Evolutionary conservation across 2,113 vertebrate genomes (phyloP).

Genomic region (Melanocharis versteri): DNA sequence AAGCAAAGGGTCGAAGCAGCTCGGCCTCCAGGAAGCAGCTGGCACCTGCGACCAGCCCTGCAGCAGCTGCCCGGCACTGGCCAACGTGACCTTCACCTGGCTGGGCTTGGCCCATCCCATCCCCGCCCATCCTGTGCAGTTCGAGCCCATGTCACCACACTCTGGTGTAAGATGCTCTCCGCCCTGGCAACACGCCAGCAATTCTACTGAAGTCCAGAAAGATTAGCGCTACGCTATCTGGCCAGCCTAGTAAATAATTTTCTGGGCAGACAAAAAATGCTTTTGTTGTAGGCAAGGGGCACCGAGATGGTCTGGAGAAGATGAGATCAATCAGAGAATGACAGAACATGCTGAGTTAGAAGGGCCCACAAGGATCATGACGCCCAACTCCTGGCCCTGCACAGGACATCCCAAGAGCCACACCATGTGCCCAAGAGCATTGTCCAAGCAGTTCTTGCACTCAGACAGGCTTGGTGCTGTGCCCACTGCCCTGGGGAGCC

Average conservation of each 20-base stretch:
- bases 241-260: not conserved
- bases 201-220: not conserved
- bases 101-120: not conserved
- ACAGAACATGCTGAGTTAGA: not conserved
- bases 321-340: not conserved
- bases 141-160: not conserved
- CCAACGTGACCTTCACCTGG: not conserved
- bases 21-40: not conserved
- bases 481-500: not conserved
- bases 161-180: not conserved
- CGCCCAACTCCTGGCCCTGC: not conserved
- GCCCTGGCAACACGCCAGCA: not conserved
- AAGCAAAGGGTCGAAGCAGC: not conserved
- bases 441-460: not conserved
- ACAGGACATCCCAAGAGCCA: not conserved
- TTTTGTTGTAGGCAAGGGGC: not conserved
- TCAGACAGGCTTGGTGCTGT: not conserved
- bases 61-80: rapidly evolving
- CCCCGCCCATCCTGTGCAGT: not conserved
- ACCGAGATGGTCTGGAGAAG: not conserved
- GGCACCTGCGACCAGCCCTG: not conserved
- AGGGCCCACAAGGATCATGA: no score
- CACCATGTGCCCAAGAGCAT: not conserved
- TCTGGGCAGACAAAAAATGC: not conserved
- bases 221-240: not conserved